These are phyloP conservation scores for Cerceris rybyensis DNA, from an alignment of 2,888 invertebrate species.

Conservation along the genomic window DNA sequence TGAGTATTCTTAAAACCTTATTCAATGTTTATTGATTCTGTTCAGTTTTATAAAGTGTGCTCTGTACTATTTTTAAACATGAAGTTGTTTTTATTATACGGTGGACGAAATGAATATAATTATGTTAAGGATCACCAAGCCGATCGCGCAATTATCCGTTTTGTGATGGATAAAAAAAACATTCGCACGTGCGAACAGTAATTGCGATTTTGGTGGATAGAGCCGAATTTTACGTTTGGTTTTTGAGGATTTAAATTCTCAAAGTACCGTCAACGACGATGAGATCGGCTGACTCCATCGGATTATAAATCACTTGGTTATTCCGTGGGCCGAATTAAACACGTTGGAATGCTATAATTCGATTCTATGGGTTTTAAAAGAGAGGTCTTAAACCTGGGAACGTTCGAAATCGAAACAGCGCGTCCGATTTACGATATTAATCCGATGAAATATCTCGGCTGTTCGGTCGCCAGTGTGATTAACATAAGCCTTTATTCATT, in stretches of 20 bases:
- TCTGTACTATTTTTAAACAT: no score
- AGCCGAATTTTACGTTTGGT: conserved; percentile 15
- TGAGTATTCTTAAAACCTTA: no score
- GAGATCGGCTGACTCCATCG: conserved; percentile 38
- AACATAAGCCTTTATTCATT: conserved; percentile 71
- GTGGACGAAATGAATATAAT: no score
- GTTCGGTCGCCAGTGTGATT: conserved; percentile 55
- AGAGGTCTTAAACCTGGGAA: conserved; percentile 7
- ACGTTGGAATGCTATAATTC: conserved; percentile 63
- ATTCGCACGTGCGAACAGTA: conserved; percentile 30
- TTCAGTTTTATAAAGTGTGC: no score
- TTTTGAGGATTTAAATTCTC: conserved; percentile 51
- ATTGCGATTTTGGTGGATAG: conserved; percentile 29
- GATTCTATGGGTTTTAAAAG: conserved; percentile 47
- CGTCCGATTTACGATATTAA: conserved; percentile 60
- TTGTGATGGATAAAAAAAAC: conserved; percentile 10
- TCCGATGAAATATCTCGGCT: conserved; percentile 68
- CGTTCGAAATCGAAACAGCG: conserved; percentile 13
- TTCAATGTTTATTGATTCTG: no score
- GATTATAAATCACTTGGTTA: conserved; percentile 62
- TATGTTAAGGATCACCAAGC: not conserved
- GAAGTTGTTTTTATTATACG: no score
- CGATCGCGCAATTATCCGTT: conserved; percentile 25
- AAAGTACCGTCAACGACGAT: conserved; percentile 41
- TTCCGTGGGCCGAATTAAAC: conserved; percentile 63